These are phyloP conservation scores for Drosophila diplacantha DNA, from an alignment of 2,888 invertebrate genomes.

Conservation along the genomic window DNA sequence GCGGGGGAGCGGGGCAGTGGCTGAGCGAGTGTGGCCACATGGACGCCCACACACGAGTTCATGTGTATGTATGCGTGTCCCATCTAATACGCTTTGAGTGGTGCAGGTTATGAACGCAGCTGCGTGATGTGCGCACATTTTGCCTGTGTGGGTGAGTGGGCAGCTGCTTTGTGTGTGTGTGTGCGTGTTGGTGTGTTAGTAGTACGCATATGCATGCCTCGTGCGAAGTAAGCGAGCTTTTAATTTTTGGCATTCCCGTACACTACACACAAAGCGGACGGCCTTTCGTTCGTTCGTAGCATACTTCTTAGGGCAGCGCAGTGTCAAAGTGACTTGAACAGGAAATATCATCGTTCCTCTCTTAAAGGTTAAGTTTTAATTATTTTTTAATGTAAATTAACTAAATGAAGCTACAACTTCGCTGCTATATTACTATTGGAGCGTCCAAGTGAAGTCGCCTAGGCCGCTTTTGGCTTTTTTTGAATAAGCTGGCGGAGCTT, in stretches of 20 bases:
- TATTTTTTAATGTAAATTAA: neutral
- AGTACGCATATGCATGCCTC: slow-evolving; percentile 59
- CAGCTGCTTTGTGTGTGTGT: slow-evolving; percentile 28
- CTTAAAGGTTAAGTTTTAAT: neutral
- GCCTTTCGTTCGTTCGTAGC: slow-evolving; percentile 27
- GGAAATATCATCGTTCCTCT: neutral
- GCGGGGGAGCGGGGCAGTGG: slow-evolving; percentile 9
- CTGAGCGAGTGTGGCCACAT: slow-evolving; percentile 12
- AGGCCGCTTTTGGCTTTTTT: slow-evolving; percentile 41
- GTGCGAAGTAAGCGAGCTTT: slow-evolving; percentile 62
- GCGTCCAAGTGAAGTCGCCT: slow-evolving; percentile 34
- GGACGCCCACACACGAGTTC: slow-evolving; percentile 27
- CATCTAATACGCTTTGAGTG: slow-evolving; percentile 69
- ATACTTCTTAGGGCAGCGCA: slow-evolving; percentile 29
- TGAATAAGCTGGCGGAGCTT: slow-evolving; percentile 64
- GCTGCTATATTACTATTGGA: slow-evolving; percentile 4
- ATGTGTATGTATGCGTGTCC: slow-evolving; percentile 45
- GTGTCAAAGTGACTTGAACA: neutral
- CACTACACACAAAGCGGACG: slow-evolving; percentile 45
- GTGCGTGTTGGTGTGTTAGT: slow-evolving; percentile 51
- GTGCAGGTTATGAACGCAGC: slow-evolving; percentile 76
- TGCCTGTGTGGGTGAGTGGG: slow-evolving; percentile 58
- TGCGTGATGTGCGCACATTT: slow-evolving; percentile 61
- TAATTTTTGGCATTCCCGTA: slow-evolving; percentile 69
- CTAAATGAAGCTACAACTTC: neutral